Evolutionary conservation across 2,888 invertebrate genomes (phyloP).

Genomic region (Coelinius sp.): DNA sequence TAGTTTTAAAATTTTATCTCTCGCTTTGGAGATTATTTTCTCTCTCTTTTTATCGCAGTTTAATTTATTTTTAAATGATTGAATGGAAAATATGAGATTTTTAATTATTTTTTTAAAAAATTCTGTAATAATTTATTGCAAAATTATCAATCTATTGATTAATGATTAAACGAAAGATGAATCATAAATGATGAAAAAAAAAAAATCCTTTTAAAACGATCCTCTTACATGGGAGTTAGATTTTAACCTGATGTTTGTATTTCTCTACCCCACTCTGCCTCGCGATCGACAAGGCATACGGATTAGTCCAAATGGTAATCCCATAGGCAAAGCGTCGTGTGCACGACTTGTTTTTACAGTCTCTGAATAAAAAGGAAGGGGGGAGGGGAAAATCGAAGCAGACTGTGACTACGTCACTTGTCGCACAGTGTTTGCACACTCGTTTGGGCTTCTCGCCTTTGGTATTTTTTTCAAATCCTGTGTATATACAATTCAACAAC

Average conservation of each 20-base stretch:
- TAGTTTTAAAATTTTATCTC: background rate
- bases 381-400: slow-evolving; percentile 46
- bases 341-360: slow-evolving; percentile 64
- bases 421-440: slow-evolving; percentile 66
- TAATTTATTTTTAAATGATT: too few species aligned
- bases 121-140: too few species aligned
- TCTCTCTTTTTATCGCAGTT: too few species aligned
- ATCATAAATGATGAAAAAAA: background rate
- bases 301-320: slow-evolving; percentile 69
- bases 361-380: slow-evolving; percentile 37
- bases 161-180: background rate
- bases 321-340: slow-evolving; percentile 63
- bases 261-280: slow-evolving; percentile 43
- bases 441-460: slow-evolving; percentile 66
- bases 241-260: slow-evolving; percentile 63
- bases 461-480: background rate
- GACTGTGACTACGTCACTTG: slow-evolving; percentile 63
- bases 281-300: slow-evolving; percentile 48
- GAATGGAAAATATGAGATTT: too few species aligned
- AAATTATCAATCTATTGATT: background rate
- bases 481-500: background rate
- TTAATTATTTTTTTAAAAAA: too few species aligned
- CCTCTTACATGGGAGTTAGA: slow-evolving; percentile 55
- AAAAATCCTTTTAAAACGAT: slow-evolving; percentile 57
- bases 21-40: too few species aligned